phyloP scores from a whole-genome alignment of 92 coral and sea anemone species.

The Zoanthus solanderi region DNA sequence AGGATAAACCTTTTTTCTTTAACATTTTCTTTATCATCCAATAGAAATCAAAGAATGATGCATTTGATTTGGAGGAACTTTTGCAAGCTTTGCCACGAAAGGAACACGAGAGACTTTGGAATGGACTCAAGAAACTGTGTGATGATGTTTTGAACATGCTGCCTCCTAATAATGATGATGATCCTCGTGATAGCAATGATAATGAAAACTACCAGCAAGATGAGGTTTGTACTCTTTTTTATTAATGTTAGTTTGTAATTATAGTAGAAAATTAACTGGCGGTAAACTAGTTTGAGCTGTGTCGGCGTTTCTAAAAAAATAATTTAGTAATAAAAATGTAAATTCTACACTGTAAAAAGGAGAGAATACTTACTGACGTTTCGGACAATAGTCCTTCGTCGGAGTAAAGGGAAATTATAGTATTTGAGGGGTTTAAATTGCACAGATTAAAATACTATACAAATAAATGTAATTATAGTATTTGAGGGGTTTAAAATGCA shows the following conservation, averaged over 20 bases:
- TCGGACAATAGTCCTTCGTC: too few relatives aligned
- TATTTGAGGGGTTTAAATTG: neutral
- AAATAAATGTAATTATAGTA: neutral
- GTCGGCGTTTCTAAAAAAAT: too few relatives aligned
- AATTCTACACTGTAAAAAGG: too few relatives aligned
- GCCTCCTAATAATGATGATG: constrained; percentile 49
- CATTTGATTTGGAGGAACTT: constrained; percentile 87
- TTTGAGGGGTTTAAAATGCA: neutral
- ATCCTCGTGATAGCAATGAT: constrained; percentile 41
- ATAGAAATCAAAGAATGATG: constrained; percentile 90
- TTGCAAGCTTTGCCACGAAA: constrained; percentile 85
- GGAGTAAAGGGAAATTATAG: neutral
- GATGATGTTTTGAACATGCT: constrained; percentile 57
- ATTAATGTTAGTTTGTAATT: neutral
- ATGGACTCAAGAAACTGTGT: constrained; percentile 72
- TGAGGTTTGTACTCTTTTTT: constrained; percentile 25
- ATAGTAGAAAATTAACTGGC: neutral
- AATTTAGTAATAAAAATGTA: too few relatives aligned
- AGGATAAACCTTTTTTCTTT: neutral
- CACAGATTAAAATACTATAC: too few relatives aligned
- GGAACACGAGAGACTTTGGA: constrained; percentile 89
- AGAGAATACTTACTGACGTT: too few relatives aligned
- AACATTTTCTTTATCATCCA: constrained; percentile 10
- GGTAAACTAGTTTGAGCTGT: too few relatives aligned
- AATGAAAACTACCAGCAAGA: constrained; percentile 39